These are phyloP conservation scores for Periophthalmus modestus DNA, from an alignment of 2,113 vertebrate species.

Conservation along the genomic window DNA sequence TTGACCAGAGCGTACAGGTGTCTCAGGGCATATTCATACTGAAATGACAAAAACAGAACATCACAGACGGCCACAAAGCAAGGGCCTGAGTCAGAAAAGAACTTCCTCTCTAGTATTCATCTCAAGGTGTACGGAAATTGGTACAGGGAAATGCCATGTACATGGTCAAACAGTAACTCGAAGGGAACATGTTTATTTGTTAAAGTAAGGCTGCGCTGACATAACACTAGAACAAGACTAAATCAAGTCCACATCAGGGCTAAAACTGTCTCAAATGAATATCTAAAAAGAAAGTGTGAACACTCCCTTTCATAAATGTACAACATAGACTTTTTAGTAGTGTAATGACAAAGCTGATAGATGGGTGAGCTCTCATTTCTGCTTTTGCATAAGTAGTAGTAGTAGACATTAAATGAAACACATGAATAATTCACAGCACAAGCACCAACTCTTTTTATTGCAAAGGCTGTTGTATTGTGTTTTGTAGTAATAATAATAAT, in stretches of 20 bases:
- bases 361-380: background rate
- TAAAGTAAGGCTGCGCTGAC: no score
- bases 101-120: no score
- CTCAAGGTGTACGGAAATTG: background rate
- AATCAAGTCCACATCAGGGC: background rate
- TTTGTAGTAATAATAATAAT: no score
- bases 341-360: background rate
- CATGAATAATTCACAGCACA: background rate
- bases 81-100: background rate
- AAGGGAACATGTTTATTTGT: no score
- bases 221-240: no score
- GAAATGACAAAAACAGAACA: constrained; percentile 60
- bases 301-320: background rate
- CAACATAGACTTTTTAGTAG: background rate
- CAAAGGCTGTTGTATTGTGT: background rate
- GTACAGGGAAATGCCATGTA: background rate
- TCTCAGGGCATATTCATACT: constrained; percentile 91
- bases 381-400: background rate
- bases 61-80: background rate
- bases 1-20: constrained; percentile 90
- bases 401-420: background rate
- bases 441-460: background rate
- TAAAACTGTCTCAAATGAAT: background rate
- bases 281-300: background rate
- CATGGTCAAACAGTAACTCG: background rate